phyloP scores from a whole-genome alignment of 2,113 vertebrate genomes.

The Promerops cafer region DNA sequence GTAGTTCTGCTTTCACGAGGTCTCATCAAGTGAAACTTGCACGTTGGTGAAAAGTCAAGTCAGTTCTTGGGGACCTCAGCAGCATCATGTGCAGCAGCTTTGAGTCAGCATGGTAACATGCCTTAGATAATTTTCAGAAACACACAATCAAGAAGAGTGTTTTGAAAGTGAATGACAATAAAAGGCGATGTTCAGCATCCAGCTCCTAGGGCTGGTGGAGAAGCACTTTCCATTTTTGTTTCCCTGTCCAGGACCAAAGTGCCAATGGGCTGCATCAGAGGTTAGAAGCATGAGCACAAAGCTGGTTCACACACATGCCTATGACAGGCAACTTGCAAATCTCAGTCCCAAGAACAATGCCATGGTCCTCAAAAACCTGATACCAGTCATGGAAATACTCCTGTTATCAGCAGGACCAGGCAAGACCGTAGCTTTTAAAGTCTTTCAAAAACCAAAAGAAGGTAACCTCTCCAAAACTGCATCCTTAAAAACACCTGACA shows the following conservation, averaged over 20 bases:
- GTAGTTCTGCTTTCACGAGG: not conserved
- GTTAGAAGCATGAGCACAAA: not conserved
- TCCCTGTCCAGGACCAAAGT: not conserved
- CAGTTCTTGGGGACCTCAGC: not conserved
- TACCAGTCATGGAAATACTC: not conserved
- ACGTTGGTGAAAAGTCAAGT: not conserved
- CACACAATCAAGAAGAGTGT: fast-evolving
- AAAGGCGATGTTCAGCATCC: not conserved
- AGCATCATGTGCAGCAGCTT: not conserved
- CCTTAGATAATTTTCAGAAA: not conserved
- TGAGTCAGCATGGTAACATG: not conserved
- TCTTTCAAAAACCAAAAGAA: not conserved
- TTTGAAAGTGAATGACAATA: not conserved
- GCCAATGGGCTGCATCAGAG: not conserved
- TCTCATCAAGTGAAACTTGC: not conserved
- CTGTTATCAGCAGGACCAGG: not conserved
- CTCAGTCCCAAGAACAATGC: not conserved
- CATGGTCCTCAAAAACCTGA: not conserved
- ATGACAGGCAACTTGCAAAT: not conserved
- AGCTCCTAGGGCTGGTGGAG: not conserved
- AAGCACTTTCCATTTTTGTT: not conserved
- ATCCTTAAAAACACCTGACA: not conserved
- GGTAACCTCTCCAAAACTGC: not conserved
- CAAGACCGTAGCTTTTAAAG: not conserved
- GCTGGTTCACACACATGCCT: not conserved